These are phyloP conservation scores for Pediacus dermestoides DNA, from an alignment of 2,888 invertebrate genomes.

Conservation along the genomic window DNA sequence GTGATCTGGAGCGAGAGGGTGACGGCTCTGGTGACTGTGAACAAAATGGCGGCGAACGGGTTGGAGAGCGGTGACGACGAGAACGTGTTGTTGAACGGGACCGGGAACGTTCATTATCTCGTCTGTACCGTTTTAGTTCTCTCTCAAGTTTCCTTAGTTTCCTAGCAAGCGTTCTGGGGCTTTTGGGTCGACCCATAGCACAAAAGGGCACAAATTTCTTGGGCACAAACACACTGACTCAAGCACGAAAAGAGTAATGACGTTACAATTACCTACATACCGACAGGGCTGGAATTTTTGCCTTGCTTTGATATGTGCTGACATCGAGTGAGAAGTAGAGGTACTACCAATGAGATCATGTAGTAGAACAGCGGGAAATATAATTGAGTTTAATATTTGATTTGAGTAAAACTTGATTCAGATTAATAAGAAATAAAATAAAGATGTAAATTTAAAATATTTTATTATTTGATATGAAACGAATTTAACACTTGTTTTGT, in stretches of 20 bases:
- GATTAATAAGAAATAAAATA: no score
- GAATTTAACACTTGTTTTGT: no score
- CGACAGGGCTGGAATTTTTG: not conserved
- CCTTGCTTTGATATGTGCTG: slow-evolving; percentile 9
- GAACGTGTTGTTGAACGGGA: not conserved
- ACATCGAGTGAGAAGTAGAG: slow-evolving; percentile 5
- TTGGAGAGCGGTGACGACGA: not conserved
- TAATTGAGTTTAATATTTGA: no score
- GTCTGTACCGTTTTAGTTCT: slow-evolving; percentile 3
- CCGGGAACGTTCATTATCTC: slow-evolving; percentile 2
- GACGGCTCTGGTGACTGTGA: slow-evolving; percentile 1
- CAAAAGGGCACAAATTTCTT: no score
- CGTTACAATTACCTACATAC: not conserved
- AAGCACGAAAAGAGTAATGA: slow-evolving; percentile 9
- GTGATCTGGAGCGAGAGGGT: slow-evolving; percentile 1
- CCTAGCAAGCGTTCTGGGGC: not conserved
- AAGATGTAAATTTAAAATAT: no score
- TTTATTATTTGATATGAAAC: no score
- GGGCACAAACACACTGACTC: no score
- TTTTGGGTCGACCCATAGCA: no score
- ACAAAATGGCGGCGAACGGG: not conserved
- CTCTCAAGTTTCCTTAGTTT: slow-evolving; percentile 6
- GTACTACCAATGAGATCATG: slow-evolving; percentile 9
- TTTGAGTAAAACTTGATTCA: no score
- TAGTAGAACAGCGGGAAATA: slow-evolving; percentile 6